Conservation (phyloP, 2,113 vertebrate genomes). For the Podarcis cretensis region DNA sequence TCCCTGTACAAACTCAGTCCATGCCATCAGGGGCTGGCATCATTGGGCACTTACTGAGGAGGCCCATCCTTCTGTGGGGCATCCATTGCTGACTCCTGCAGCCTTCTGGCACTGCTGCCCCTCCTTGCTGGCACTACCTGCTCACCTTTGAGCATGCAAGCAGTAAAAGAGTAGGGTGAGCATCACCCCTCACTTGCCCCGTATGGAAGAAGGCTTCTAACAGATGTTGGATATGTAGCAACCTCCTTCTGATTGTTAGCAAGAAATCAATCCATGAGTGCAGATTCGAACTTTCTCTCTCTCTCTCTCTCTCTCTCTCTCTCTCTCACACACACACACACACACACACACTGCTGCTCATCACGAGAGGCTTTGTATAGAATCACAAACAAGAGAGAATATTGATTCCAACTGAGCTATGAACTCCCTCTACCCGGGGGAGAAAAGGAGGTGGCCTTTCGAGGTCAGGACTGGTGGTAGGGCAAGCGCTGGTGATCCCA, state of each 20-base stretch:
- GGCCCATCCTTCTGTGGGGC: neutral
- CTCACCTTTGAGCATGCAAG: neutral
- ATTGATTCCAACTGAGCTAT: neutral
- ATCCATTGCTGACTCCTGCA: neutral
- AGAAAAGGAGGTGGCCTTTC: neutral
- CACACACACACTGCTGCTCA: neutral
- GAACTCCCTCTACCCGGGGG: neutral
- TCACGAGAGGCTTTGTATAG: neutral
- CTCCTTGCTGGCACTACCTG: neutral
- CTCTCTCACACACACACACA: neutral
- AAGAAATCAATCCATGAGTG: neutral
- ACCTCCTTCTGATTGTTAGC: neutral
- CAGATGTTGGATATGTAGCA: neutral
- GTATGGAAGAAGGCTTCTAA: neutral
- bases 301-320: too few relatives aligned
- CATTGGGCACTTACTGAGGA: neutral
- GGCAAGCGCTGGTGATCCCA: neutral
- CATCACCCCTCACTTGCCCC: neutral
- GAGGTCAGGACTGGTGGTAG: neutral
- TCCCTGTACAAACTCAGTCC: neutral
- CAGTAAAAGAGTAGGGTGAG: neutral
- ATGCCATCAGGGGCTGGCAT: neutral
- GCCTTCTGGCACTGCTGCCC: too few relatives aligned
- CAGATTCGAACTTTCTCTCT: too few relatives aligned
- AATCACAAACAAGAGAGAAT: neutral